These are phyloP conservation scores for Leptinotarsa undecemlineata DNA, from an alignment of 1,140 invertebrate genomes.

Conservation along the genomic window DNA sequence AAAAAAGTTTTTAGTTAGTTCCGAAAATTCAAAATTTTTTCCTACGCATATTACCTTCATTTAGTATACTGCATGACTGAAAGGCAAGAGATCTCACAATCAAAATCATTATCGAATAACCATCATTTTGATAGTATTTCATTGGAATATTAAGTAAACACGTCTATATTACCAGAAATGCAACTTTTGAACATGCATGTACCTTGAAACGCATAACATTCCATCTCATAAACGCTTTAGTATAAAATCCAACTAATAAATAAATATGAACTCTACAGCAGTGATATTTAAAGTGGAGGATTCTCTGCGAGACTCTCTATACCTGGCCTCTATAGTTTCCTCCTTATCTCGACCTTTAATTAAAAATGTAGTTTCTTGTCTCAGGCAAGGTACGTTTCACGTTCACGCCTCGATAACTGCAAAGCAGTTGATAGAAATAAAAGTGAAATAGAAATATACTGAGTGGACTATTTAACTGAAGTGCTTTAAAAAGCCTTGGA, in stretches of 20 bases:
- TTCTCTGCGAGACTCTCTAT: not conserved
- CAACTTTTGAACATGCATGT: not conserved
- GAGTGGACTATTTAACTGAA: too few species aligned
- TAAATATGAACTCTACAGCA: conserved; percentile 17
- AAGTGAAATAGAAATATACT: too few species aligned
- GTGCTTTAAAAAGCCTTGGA: too few species aligned
- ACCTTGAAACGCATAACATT: not conserved
- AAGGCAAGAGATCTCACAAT: too few species aligned
- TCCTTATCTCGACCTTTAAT: conserved; percentile 16
- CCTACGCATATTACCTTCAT: too few species aligned
- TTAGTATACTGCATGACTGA: too few species aligned
- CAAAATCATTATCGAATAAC: too few species aligned
- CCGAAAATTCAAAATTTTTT: too few species aligned
- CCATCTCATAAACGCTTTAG: conserved; percentile 6
- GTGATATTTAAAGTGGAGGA: not conserved
- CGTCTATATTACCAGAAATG: not conserved
- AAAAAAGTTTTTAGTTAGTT: too few species aligned
- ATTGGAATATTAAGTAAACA: too few species aligned
- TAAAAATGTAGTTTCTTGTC: conserved; percentile 13
- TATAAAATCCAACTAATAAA: conserved; percentile 1
- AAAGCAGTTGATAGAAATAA: not conserved
- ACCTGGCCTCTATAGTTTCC: conserved; percentile 6
- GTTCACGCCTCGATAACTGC: conserved; percentile 3
- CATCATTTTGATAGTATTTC: too few species aligned
- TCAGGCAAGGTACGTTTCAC: not conserved